These are phyloP conservation scores for Cephus sareptanus DNA, from an alignment of 2,888 invertebrate species.

Conservation along the genomic window DNA sequence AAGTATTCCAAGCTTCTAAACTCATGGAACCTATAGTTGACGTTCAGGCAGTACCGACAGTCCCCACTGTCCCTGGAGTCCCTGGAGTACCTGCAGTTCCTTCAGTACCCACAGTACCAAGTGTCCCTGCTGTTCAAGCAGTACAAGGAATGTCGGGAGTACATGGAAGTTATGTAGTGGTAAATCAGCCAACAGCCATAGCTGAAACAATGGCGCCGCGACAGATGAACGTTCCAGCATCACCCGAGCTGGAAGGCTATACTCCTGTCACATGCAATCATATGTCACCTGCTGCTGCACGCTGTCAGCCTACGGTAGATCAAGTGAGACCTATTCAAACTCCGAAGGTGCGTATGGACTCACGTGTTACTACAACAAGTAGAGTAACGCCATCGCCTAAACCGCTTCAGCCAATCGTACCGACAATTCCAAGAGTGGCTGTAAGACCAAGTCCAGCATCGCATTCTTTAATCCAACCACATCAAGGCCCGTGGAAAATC, in stretches of 20 bases:
- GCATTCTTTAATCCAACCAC: neutral
- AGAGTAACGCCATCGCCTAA: slow-evolving; percentile 38
- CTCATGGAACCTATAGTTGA: slow-evolving; percentile 82
- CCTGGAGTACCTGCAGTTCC: slow-evolving; percentile 47
- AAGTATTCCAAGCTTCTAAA: slow-evolving; percentile 87
- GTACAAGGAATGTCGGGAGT: slow-evolving; percentile 46
- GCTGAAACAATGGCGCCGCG: slow-evolving; percentile 36
- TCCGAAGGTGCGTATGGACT: slow-evolving; percentile 34
- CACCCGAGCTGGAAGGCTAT: slow-evolving; percentile 31
- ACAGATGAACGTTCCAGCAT: slow-evolving; percentile 14
- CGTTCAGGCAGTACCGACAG: slow-evolving; percentile 71
- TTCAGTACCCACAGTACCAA: slow-evolving; percentile 45
- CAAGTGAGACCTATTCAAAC: slow-evolving; percentile 37
- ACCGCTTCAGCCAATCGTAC: slow-evolving; percentile 38
- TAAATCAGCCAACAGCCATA: slow-evolving; percentile 47
- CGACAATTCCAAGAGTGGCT: slow-evolving; percentile 57
- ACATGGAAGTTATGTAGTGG: slow-evolving; percentile 54
- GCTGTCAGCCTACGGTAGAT: slow-evolving; percentile 34
- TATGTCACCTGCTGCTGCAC: slow-evolving; percentile 34
- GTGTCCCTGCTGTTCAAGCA: slow-evolving; percentile 43
- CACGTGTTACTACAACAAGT: slow-evolving; percentile 27
- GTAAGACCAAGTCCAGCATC: slow-evolving; percentile 57
- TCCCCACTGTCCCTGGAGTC: slow-evolving; percentile 46
- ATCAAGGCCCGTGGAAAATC: slow-evolving; percentile 46
- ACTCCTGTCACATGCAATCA: slow-evolving; percentile 38